A percentile compares a stretch with the other conserved stretches of the same genome.
phyloP scores from a whole-genome alignment of 2,113 vertebrate genomes.

The Mobula hypostoma region DNA sequence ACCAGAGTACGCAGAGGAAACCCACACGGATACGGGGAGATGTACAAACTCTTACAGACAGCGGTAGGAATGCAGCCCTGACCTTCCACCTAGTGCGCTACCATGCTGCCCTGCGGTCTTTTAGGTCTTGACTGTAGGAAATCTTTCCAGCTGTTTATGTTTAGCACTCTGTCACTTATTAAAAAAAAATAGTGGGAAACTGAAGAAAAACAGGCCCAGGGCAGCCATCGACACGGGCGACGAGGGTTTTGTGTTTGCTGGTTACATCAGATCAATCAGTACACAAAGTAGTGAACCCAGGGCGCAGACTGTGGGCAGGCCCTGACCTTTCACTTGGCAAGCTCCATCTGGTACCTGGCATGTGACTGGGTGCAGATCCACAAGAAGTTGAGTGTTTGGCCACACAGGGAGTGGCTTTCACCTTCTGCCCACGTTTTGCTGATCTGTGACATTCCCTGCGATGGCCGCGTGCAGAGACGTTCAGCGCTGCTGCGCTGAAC shows the following conservation, averaged over 20 bases:
- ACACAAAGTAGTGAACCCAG: not conserved
- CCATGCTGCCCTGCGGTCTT: no score
- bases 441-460: not conserved
- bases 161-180: not conserved
- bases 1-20: no score
- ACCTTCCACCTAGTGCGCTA: no score
- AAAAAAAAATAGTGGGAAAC: not conserved
- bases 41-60: no score
- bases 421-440: not conserved
- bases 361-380: not conserved
- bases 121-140: not conserved
- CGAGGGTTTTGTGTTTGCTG: not conserved
- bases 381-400: not conserved
- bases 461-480: not conserved
- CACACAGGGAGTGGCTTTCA: not conserved
- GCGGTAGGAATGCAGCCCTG: no score
- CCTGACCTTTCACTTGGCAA: not conserved
- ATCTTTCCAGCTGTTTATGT: not conserved
- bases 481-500: not conserved
- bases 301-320: not conserved
- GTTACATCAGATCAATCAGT: not conserved
- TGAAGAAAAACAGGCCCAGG: not conserved
- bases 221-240: not conserved
- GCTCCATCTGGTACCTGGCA: not conserved
- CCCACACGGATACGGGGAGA: no score